A percentile compares a stretch with the other conserved stretches of the same genome.
These are phyloP conservation scores for Umimayanthus kanabou DNA, from an alignment of 92 coral and sea anemone genomes.

Conservation along the genomic window DNA sequence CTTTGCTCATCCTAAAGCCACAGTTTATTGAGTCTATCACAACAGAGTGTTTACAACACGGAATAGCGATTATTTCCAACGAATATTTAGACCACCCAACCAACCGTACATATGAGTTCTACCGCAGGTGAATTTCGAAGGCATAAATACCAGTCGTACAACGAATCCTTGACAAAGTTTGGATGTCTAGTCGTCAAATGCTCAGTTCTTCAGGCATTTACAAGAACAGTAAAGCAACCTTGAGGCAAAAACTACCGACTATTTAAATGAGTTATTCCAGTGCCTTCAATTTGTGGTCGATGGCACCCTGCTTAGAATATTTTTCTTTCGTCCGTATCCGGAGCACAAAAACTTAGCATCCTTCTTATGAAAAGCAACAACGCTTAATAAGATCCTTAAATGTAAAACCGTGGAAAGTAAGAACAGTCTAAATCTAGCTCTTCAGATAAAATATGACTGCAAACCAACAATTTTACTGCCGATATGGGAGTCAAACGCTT, in stretches of 20 bases:
- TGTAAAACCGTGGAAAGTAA: background rate
- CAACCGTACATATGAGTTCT: conserved; percentile 12
- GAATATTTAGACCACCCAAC: conserved; percentile 47
- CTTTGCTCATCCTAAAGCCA: conserved; percentile 33
- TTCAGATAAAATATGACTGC: background rate
- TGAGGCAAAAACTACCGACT: conserved; percentile 20
- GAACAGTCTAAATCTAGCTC: background rate
- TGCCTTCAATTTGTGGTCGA: conserved; percentile 43
- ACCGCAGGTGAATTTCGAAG: conserved; percentile 31
- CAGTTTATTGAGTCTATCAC: conserved; percentile 39
- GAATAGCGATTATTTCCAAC: conserved; percentile 44
- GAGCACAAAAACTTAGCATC: conserved; percentile 40
- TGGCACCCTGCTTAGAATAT: conserved; percentile 50
- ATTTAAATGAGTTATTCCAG: conserved; percentile 33
- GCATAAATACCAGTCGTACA: background rate
- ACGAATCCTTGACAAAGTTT: conserved; percentile 11
- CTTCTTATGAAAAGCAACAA: conserved; percentile 31
- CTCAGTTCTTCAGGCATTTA: conserved; percentile 1
- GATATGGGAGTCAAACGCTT: background rate
- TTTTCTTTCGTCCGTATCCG: conserved; percentile 46
- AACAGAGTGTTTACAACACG: conserved; percentile 30
- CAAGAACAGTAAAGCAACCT: background rate
- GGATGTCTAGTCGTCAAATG: background rate
- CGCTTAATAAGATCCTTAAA: background rate
- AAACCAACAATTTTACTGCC: background rate